Conservation (phyloP, 2,113 vertebrate genomes). For the Bos taurus region ARS-UCD2.0 NC_037328.1:64887001-64887500, state of each 20-base stretch:
- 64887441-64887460: background rate
- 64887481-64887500: background rate
- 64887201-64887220: background rate
- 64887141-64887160: background rate
- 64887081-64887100: background rate
- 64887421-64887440: constrained; percentile 9
- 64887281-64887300: background rate
- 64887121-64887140: background rate
- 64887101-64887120: background rate
- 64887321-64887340: background rate
- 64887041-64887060: background rate
- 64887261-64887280: background rate
- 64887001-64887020: background rate
- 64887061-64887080: background rate
- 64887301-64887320: background rate
- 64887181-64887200: background rate
- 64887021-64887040: background rate
- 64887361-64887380: background rate
- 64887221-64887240: background rate
- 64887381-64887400: background rate
- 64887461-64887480: background rate
- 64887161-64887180: background rate
- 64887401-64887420: background rate
- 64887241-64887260: background rate
- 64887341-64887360: background rate